A percentile compares a stretch with the other conserved stretches of the same genome.
Evolutionary conservation across 2,113 vertebrate genomes (phyloP).

Genomic region (Chunga burmeisteri): DNA sequence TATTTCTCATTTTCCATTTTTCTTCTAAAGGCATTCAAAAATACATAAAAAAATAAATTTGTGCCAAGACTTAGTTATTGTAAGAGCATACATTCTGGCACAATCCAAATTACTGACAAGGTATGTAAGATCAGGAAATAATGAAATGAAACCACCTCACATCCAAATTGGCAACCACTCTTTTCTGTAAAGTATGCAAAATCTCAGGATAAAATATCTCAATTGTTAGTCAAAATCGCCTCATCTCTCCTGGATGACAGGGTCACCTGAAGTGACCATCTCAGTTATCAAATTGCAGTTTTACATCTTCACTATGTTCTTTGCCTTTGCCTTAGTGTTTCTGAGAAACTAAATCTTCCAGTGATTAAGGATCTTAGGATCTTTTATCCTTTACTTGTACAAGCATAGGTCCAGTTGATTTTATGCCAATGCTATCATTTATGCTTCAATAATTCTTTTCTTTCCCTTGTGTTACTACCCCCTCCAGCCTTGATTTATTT

Average conservation of each 20-base stretch:
- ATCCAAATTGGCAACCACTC: background rate
- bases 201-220: background rate
- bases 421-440: background rate
- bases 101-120: background rate
- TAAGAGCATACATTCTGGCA: background rate
- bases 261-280: background rate
- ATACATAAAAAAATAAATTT: background rate
- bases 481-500: conserved; percentile 24
- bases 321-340: background rate
- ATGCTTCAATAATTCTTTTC: conserved; percentile 21
- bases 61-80: background rate
- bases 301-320: background rate
- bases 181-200: background rate
- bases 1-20: background rate
- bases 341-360: background rate
- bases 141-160: background rate
- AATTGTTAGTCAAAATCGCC: background rate
- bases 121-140: background rate
- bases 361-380: background rate
- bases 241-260: background rate
- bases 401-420: background rate
- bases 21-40: background rate
- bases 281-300: background rate
- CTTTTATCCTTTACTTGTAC: background rate
- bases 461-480: background rate